A percentile compares a stretch with the other conserved stretches of the same genome.
These are phyloP conservation scores for Hypomecis punctinalis DNA, from an alignment of 2,888 invertebrate genomes.

Conservation along the genomic window DNA sequence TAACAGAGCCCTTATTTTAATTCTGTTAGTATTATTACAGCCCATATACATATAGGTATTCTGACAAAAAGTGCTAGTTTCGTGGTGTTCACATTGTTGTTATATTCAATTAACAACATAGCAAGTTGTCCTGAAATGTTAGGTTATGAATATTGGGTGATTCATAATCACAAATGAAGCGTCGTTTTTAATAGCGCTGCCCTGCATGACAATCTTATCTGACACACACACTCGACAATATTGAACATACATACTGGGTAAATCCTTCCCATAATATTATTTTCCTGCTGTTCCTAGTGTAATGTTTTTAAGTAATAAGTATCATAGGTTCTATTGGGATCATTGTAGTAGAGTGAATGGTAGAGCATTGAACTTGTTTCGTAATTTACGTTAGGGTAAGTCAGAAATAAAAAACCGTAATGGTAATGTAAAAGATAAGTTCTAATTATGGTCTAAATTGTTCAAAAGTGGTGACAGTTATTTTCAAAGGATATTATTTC, in stretches of 20 bases:
- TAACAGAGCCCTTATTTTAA: not conserved
- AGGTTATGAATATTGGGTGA: slow-evolving; percentile 40
- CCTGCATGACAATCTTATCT: slow-evolving; percentile 5
- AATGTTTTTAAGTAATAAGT: too few species aligned
- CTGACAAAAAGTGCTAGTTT: not conserved
- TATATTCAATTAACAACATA: slow-evolving; percentile 1
- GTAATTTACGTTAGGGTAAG: too few species aligned
- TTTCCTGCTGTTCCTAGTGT: too few species aligned
- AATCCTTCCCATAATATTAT: not conserved
- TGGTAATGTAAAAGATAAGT: too few species aligned
- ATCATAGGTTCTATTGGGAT: too few species aligned
- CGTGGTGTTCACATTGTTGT: not conserved
- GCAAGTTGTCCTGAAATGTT: slow-evolving; percentile 11
- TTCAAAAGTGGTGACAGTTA: too few species aligned
- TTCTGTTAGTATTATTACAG: not conserved
- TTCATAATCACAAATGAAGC: slow-evolving; percentile 27
- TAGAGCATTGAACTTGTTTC: too few species aligned
- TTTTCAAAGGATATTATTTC: too few species aligned
- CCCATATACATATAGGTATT: not conserved
- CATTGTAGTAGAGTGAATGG: too few species aligned
- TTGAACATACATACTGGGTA: not conserved
- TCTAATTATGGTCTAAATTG: too few species aligned
- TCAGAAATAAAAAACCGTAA: too few species aligned
- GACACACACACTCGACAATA: not conserved
- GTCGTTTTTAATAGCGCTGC: slow-evolving; percentile 3